These are phyloP conservation scores for Doryteuthis pealeii DNA, from an alignment of 1,140 invertebrate genomes.

Conservation along the genomic window DNA sequence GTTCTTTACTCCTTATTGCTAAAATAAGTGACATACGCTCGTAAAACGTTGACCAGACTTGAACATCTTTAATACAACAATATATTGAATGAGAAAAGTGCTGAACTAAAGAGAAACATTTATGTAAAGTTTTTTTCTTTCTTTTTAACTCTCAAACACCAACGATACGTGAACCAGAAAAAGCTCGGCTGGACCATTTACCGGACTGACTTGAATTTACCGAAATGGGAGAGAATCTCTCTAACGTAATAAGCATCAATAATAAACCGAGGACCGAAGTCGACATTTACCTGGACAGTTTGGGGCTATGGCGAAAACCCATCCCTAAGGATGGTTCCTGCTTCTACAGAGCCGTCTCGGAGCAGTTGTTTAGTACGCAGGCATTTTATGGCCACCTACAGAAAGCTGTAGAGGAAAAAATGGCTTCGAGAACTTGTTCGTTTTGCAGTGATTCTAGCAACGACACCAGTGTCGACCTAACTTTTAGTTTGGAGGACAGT, in stretches of 20 bases:
- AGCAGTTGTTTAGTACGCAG: slow-evolving; percentile 63
- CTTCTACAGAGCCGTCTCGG: slow-evolving; percentile 77
- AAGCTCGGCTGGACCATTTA: no score
- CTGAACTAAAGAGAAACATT: no score
- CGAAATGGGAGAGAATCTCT: not conserved
- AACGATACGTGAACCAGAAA: no score
- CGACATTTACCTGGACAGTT: not conserved
- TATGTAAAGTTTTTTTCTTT: no score
- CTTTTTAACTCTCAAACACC: no score
- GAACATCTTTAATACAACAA: no score
- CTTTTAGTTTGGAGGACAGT: not conserved
- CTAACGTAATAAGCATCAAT: slow-evolving; percentile 5
- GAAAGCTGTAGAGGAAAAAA: slow-evolving; percentile 2
- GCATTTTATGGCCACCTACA: slow-evolving; percentile 10
- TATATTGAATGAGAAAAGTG: no score
- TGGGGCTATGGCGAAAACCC: slow-evolving; percentile 76
- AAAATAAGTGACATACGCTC: no score
- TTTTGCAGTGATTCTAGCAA: not conserved
- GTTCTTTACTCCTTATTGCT: no score
- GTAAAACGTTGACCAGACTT: no score
- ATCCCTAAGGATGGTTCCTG: slow-evolving; percentile 79
- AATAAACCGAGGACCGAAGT: not conserved
- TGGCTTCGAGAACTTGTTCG: slow-evolving; percentile 6
- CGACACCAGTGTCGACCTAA: not conserved
- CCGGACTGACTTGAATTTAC: no score